Percentiles rank a stretch among this genome's conserved stretches.
phyloP scores from a whole-genome alignment of 2,888 invertebrate species.

The Nycteola revayana region DNA sequence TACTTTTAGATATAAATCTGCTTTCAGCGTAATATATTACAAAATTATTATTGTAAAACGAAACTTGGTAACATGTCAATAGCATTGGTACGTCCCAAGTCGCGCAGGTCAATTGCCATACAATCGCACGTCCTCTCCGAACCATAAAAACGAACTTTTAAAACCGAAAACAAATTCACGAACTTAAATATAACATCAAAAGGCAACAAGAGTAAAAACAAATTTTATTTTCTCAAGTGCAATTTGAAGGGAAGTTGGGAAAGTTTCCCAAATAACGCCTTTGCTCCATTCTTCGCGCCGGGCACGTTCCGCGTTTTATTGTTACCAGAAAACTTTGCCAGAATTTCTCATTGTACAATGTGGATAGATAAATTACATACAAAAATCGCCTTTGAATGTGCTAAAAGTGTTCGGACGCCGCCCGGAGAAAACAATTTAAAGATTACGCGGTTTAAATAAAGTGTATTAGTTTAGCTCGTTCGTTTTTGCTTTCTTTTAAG shows the following conservation, averaged over 20 bases:
- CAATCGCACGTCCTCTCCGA: too few relatives aligned
- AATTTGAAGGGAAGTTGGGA: constrained; percentile 38
- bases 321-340: constrained; percentile 39
- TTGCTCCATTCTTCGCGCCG: constrained; percentile 33
- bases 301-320: constrained; percentile 51
- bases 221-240: constrained; percentile 39
- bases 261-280: constrained; percentile 43
- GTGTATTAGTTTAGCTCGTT: too few relatives aligned
- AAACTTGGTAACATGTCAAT: too few relatives aligned
- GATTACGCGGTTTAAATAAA: too few relatives aligned
- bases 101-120: too few relatives aligned
- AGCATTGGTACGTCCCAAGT: too few relatives aligned
- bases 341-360: constrained; percentile 37
- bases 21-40: too few relatives aligned
- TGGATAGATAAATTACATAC: constrained; percentile 24
- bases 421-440: too few relatives aligned
- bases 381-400: constrained; percentile 12
- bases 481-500: too few relatives aligned
- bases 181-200: constrained; percentile 16
- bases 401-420: not conserved
- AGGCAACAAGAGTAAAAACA: constrained; percentile 32
- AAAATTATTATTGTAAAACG: too few relatives aligned
- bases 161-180: not conserved
- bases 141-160: too few relatives aligned
- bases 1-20: too few relatives aligned